Base-by-base conservation (phyloP, 2,797 vertebrate species). In the Peromyscus aztecus region DNA sequence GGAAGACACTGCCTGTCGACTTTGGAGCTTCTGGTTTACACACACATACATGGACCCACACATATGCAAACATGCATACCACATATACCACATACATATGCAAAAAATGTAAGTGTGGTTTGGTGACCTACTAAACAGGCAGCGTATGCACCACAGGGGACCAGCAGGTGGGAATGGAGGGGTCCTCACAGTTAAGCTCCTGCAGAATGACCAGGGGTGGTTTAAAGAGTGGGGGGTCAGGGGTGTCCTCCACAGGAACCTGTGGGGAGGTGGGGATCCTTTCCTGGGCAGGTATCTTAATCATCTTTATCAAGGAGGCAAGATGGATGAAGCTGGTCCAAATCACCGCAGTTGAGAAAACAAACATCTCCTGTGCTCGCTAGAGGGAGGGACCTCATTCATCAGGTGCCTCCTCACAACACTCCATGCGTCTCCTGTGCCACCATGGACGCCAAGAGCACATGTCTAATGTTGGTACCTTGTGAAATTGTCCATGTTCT, bases 101-200 rank as follows among this genome's bases (percentile, higher is more conserved):
- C 81, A 63, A 63, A 81, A 83, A 43, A 9, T 11, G 11, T 69
- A 81, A 69, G 14, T 29, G 21, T 3, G 2, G 6, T 37, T 86
- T 19, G 19, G 37, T 40, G 82, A 61, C 73, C 16, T 27, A 2
- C 55, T 46, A 49, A 83, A 31, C 37, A 57, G 21, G 52, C 78
- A 63, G 57, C 43, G 14, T 19, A 0, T 1, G 1, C 1, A 13
- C 23, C 9, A 0, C 2, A 4, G 16, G 49, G n/a, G 21, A 12
- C 27, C 2, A 0, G 12, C 0, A 17, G 61, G 75, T 57, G 19
- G 19, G 14, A 2, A 21, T 7, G 4, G 34, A 1, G 57, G 24
- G 2, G 34, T 34, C 21, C 3, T 27, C 61, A 0, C 0, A 6
- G 34, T 27, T 16, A 24, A 14, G 23, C 61, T 86, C 21, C 0